phyloP scores from a whole-genome alignment of 2,113 vertebrate genomes.

The Micronisus gabar region DNA sequence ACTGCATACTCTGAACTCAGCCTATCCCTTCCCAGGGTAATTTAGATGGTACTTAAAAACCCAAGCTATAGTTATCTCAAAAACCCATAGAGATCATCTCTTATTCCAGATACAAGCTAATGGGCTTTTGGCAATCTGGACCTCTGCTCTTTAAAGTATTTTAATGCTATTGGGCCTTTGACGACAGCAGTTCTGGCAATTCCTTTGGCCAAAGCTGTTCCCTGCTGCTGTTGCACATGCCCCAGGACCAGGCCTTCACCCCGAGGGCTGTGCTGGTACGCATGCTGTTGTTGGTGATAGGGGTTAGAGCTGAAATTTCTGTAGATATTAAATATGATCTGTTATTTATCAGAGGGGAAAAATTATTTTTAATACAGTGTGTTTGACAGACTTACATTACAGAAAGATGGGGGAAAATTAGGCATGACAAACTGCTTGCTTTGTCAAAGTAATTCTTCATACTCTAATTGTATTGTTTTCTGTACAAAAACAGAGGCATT shows the following conservation, averaged over 20 bases:
- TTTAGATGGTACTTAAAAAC: neutral
- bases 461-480: neutral
- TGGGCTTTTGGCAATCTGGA: neutral
- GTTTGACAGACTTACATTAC: neutral
- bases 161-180: neutral
- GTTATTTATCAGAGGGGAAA: neutral
- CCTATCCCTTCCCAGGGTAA: neutral
- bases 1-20: neutral
- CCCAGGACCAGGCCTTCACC: neutral
- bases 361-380: neutral
- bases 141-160: neutral
- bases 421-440: neutral
- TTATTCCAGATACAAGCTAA: neutral
- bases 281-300: rapidly evolving
- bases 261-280: neutral
- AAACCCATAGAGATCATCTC: neutral
- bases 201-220: neutral
- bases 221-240: neutral
- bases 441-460: neutral
- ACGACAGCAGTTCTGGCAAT: neutral
- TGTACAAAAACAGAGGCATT: neutral
- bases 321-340: neutral
- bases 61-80: neutral
- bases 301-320: neutral
- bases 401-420: neutral